A percentile compares a stretch with the other conserved stretches of the same genome.
Evolutionary conservation across 2,888 invertebrate genomes (phyloP).

Genomic region (Dugesia japonica): DNA sequence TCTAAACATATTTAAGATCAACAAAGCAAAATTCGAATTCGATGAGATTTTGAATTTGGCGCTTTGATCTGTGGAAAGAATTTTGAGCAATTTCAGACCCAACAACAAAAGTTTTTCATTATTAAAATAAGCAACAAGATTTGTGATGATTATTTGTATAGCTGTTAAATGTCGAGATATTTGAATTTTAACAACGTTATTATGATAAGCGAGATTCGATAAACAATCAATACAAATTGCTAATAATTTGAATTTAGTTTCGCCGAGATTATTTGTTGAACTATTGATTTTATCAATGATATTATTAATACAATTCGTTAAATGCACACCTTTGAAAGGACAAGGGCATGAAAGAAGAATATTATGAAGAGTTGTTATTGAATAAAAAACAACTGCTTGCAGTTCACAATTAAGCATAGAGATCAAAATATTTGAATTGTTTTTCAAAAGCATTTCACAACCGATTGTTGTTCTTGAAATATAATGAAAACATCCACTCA

Average conservation of each 20-base stretch:
- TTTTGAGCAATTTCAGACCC: slow-evolving; percentile 1
- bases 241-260: background rate
- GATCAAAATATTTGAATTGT: background rate
- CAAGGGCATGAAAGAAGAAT: background rate
- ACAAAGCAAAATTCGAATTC: background rate
- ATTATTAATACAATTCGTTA: slow-evolving; percentile 11
- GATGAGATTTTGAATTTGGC: background rate
- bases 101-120: background rate
- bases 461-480: background rate
- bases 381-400: background rate
- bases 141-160: background rate
- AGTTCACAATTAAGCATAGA: background rate
- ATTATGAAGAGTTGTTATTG: background rate
- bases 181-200: background rate
- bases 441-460: background rate
- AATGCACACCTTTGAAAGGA: background rate
- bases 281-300: background rate
- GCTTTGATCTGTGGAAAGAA: slow-evolving; percentile 20
- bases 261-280: background rate
- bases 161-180: background rate
- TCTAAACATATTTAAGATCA: background rate
- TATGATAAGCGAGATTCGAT: background rate
- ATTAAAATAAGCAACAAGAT: background rate
- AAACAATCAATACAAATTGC: background rate
- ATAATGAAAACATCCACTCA: slow-evolving; percentile 20